Evolutionary conservation across 2,888 invertebrate species (phyloP), one percentile per base, ranked within the genome.

Genomic region (Acanthosepion lycidas): DNA sequence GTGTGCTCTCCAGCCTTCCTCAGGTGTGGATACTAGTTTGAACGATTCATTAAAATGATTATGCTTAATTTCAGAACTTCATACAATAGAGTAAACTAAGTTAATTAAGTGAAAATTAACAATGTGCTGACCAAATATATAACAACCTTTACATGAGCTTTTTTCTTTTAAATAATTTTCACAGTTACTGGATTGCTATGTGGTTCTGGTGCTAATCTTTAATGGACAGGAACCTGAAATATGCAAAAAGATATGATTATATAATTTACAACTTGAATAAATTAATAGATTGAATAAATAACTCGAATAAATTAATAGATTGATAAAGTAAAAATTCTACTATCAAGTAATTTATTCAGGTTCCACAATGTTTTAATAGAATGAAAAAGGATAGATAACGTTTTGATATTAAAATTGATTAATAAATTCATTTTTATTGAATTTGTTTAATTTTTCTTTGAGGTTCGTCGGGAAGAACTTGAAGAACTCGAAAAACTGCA

Each of bases 381-480:
- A 55, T 15, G 55, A 12, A 28, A 9, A 64, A 28, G 23, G 64
- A 64, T 28, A 64, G 0, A 28, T 64, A 64, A 64, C 26, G 0
- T 64, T 64, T 64, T 28, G 9, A 64, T 64, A 64, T 64, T 9
- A 9, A 64, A 64, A 51, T 51, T 51, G 51, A 51, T 51, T 51
- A 6, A 51, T 51, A 51, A 51, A 51, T 51, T 9, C 51, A 51
- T 51, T 12, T 51, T 51, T 51, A 51, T 9, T 12, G 12, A 51
- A 51, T 51, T 51, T 51, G 0, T 49, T 93, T 33, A 33, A 33
- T 33, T 33, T 26, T 92, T 18, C n/a, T 49, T 51, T 93, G 51
- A 98, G 98, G 98, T 99, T 0, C 98, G 99, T 94, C 99, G 99
- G 97, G 99, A 99, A 97, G 99, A 99, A 97, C 97, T 99, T 96